These are phyloP conservation scores for Apoderus coryli DNA, from an alignment of 2,888 invertebrate species.

Conservation along the genomic window DNA sequence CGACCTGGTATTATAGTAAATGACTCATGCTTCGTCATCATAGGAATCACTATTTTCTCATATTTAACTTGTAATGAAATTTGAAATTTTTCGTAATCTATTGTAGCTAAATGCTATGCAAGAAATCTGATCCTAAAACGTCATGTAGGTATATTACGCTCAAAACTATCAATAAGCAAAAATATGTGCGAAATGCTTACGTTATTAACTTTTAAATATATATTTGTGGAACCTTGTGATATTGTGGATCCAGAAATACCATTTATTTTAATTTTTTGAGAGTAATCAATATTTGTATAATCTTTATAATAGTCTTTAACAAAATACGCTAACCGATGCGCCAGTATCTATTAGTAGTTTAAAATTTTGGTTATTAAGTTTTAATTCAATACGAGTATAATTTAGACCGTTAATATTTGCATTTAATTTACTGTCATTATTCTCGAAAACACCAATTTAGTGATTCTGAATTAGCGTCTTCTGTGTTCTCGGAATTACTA, in stretches of 20 bases:
- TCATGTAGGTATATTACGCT: slow-evolving; percentile 1
- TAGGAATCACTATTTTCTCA: background rate
- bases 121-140: slow-evolving; percentile 4
- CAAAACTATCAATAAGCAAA: slow-evolving; percentile 4
- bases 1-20: slow-evolving; percentile 5
- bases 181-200: slow-evolving; percentile 1
- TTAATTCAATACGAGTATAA: no score
- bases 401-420: no score
- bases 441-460: no score
- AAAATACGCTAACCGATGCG: slow-evolving; percentile 6
- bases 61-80: slow-evolving; percentile 1
- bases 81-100: no score
- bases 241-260: slow-evolving; percentile 5
- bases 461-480: no score
- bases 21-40: slow-evolving; percentile 1
- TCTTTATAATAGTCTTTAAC: background rate
- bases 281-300: slow-evolving; percentile 4
- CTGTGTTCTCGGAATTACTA: no score
- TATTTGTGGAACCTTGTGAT: slow-evolving; percentile 2
- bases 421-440: no score
- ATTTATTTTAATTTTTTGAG: slow-evolving; percentile 6
- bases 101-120: slow-evolving; percentile 2
- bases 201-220: slow-evolving; percentile 1
- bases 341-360: slow-evolving; percentile 5
- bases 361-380: no score